A percentile compares a stretch with the other conserved stretches of the same genome.
phyloP scores from a whole-genome alignment of 2,888 invertebrate species.

The Polyommatus iphigenia region DNA sequence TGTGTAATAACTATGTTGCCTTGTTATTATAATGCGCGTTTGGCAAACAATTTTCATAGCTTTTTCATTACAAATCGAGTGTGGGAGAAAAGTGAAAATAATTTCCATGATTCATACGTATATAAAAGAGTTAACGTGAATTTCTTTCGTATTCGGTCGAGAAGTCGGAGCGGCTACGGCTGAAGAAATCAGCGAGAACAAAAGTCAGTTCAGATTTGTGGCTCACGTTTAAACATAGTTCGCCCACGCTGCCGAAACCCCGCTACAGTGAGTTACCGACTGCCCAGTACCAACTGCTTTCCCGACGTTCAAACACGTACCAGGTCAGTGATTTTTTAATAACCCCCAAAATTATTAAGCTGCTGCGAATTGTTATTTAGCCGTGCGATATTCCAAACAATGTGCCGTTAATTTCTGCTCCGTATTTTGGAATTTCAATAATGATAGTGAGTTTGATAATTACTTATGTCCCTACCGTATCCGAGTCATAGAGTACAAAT shows the following conservation, averaged over 20 bases:
- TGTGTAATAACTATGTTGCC: not conserved
- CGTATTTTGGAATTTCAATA: conserved; percentile 44
- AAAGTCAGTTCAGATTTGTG: conserved; percentile 77
- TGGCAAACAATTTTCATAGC: conserved; percentile 20
- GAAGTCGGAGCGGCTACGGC: conserved; percentile 39
- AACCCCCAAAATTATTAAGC: conserved; percentile 41
- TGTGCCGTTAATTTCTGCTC: conserved; percentile 39
- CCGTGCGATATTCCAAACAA: conserved; percentile 54
- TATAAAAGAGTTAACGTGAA: conserved; percentile 33
- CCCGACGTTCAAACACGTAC: conserved; percentile 69
- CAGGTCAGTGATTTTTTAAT: conserved; percentile 65
- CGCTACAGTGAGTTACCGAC: conserved; percentile 50
- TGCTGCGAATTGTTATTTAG: conserved; percentile 55
- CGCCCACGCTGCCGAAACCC: conserved; percentile 66
- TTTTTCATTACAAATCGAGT: not conserved
- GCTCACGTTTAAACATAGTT: conserved; percentile 78
- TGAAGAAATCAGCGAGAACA: conserved; percentile 70
- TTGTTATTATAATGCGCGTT: not conserved
- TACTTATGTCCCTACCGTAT: conserved; percentile 59
- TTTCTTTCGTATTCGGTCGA: conserved; percentile 42
- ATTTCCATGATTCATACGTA: conserved; percentile 6
- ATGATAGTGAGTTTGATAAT: conserved; percentile 48
- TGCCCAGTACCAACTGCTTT: conserved; percentile 69
- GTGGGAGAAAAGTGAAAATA: conserved; percentile 9
- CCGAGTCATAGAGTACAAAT: conserved; percentile 66